Evolutionary conservation across 2,888 invertebrate species (phyloP), one percentile per base, ranked within the genome.

Genomic region (Diabrotica balteata): DNA sequence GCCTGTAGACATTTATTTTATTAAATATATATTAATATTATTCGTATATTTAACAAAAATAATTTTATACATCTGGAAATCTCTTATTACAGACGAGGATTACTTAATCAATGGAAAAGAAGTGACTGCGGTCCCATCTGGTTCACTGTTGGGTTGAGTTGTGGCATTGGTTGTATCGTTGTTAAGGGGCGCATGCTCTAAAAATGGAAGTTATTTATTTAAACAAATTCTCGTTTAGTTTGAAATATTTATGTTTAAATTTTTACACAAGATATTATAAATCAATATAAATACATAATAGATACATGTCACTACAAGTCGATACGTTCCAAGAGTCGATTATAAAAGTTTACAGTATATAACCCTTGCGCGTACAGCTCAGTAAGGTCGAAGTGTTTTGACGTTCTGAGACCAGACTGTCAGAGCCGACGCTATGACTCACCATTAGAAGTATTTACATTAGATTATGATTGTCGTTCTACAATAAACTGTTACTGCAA

Each of bases 101-200:
- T 32, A 59, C 17, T 32, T 8, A 43, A 17, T 78, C 72, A 78
- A 60, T 84, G 83, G 74, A 84, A 84, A 71, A 84, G 74, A 52
- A 84, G 76, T 22, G 82, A 83, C 67, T 81, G 81, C 66, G 80
- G 81, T 54, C 81, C 81, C 79, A 83, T 80, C 52, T 80, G 76
- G 72, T 80, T 82, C 22, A 80, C 73, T 49, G 79, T 72, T 45
- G 81, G 75, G 55, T 80, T 80, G 49, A 80, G 76, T 43, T 78
- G 75, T 17, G 78, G 75, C 73, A 81, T 78, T 6, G 78, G 72
- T 42, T 79, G 77, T 65, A 81, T 76, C 53, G 79, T 80, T 32
- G 81, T 77, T 72, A 83, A 76, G 11, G 83, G 83, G 72, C 83
- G 82, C 78, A 83, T 80, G 52, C 80, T 81, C 84, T 83, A 60